phyloP scores from a whole-genome alignment of 2,888 invertebrate species.

The Resseliella maxima region DNA sequence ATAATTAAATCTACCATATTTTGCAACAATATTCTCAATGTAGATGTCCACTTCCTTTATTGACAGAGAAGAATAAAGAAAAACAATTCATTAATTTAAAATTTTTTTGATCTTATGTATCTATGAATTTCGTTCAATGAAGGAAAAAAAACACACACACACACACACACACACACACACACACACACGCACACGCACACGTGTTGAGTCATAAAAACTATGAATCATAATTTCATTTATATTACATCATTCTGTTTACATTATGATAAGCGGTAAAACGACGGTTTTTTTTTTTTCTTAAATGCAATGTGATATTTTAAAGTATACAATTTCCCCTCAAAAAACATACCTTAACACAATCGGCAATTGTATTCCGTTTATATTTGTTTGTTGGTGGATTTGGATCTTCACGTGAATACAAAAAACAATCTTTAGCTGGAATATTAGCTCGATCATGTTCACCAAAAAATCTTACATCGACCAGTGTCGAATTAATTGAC shows the following conservation, averaged over 20 bases:
- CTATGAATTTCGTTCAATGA: too few relatives aligned
- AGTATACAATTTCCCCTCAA: conserved; percentile 52
- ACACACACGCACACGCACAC: too few relatives aligned
- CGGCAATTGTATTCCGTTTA: conserved; percentile 71
- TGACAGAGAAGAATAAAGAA: background rate
- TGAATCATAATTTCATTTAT: conserved; percentile 26
- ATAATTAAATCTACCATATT: conserved; percentile 79
- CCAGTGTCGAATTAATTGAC: conserved; percentile 74
- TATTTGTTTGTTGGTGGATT: conserved; percentile 68
- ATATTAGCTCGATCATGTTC: conserved; percentile 96
- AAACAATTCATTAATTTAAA: too few relatives aligned
- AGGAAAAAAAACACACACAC: too few relatives aligned
- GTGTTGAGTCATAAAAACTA: conserved; percentile 58
- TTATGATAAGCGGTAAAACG: too few relatives aligned
- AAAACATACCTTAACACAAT: conserved; percentile 71
- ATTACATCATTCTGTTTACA: too few relatives aligned
- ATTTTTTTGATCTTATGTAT: too few relatives aligned
- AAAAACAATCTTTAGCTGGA: conserved; percentile 82
- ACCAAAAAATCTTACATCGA: conserved; percentile 95
- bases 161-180: too few relatives aligned
- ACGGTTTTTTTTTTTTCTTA: too few relatives aligned
- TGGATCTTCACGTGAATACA: conserved; percentile 82
- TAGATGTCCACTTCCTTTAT: conserved; percentile 79
- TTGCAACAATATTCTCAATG: conserved; percentile 77
- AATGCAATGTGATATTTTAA: background rate